Evolutionary conservation across 92 coral and sea anemone species (phyloP), one percentile per base, ranked within the genome.

Genomic region (Epizoanthus rinbou): DNA sequence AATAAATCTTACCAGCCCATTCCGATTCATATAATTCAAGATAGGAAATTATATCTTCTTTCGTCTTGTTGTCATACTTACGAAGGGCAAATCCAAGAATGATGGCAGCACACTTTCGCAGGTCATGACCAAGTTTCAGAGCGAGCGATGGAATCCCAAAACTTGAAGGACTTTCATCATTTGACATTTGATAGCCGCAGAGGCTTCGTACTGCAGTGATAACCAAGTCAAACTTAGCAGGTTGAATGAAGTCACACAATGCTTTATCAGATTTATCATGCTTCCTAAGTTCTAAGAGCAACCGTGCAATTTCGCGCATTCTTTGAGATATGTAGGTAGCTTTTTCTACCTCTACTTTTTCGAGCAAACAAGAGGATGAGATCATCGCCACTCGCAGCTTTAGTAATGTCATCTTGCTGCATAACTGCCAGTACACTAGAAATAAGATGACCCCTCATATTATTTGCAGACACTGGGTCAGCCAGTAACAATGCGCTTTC

Each of bases 401-500:
- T 33, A 2, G 79, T 73, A 45, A 73, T 31, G 4, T 18, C 24
- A 50, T 74, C 80, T 54, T 74, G 80, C 15, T 74, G 80, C 80
- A 74, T 74, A 54, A 18, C 28, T 45, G 64, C 43, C 54, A 74
- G 65, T 53, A 74, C 80, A 16, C 21, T 45, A 53, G 80, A 45
- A 54, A 53, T 74, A 64, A 54, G 10, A 7, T 74, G 64, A 2
- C 80, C 21, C 45, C 28, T 74, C 14, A 64, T 6, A 74, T 53
- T 64, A 3, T 74, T 43, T 53, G 80, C 64, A 56, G 45, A 74
- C 54, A 74, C 80, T 54, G 65, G 80, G 16, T 74, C 64, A 56
- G 31, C 21, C 47, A 53, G 2, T 74, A 53, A 14, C 79, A 74
- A 52, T 52, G 64, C 79, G 10, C 79, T 74, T 52, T 74, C 79